Evolutionary conservation across 2,888 invertebrate genomes (phyloP), one percentile per base, ranked within the genome.

Genomic region (Endotricha flammealis): DNA sequence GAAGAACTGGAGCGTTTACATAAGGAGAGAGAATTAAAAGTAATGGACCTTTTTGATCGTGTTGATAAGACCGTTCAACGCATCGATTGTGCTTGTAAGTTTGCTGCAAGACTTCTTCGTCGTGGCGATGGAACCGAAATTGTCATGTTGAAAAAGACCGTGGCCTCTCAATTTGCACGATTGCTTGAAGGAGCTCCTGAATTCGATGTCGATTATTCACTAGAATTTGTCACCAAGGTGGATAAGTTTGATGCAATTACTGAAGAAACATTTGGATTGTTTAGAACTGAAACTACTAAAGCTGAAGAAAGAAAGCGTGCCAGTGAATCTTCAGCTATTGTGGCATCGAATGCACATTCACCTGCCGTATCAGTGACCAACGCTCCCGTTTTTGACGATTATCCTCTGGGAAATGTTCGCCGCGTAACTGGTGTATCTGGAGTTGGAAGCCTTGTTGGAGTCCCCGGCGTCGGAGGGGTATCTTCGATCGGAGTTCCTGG

Each of bases 121-220:
- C 91, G 93, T 61, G 96, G 96, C 13, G 96, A 95, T 66, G 92
- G 93, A 13, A 90, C 93, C 3, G 96, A 96, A 80, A 92, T 96
- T 54, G 90, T 96, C 46, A 91, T 94, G 66, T 85, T 97, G 67
- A 94, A 94, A 75, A 92, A 93, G 62, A 87, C 92, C 11, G 94
- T 96, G 12, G 89, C 91, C 28, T 88, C 91, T 10, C 96, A 96
- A 66, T 89, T 97, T 57, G 78, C 92, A 33, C 90, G 92, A 53
- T 87, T 97, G 48, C 91, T 95, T 40, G 93, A 92, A 62, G 93
- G 92, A 58, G 91, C 93, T 34, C 93, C 94, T n/a, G 93, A 93
- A 70, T 90, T 92, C 37, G 94, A 95, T 62, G 90, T 94, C 32
- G 91, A 91, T 64, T 93, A 92, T 58, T 92, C 92, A 24, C 83